phyloP scores from a whole-genome alignment of 2,888 invertebrate species.

The Rambutsinella grinnellia region DNA sequence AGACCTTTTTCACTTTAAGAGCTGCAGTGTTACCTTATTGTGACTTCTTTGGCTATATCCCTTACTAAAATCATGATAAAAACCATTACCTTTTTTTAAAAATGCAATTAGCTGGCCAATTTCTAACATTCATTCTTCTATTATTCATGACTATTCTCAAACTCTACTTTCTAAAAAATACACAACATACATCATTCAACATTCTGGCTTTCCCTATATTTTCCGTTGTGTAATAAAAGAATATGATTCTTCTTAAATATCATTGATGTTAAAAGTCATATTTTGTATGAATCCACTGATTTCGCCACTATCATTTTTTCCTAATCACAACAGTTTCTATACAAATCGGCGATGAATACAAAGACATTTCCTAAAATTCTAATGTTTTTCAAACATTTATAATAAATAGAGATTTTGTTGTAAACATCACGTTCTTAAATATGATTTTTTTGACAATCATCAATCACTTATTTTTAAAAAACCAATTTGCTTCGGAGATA shows the following conservation, averaged over 20 bases:
- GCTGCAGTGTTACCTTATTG: conserved; percentile 26
- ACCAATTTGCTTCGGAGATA: too few species aligned
- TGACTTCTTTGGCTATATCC: conserved; percentile 47
- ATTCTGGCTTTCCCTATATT: too few species aligned
- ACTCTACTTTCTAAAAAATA: too few species aligned
- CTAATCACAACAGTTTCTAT: background rate
- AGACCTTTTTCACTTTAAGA: background rate
- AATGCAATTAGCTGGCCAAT: background rate
- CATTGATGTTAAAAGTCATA: too few species aligned
- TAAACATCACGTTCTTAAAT: conserved; percentile 16
- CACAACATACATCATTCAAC: too few species aligned
- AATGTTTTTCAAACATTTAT: conserved; percentile 22
- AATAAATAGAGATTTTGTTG: conserved; percentile 2
- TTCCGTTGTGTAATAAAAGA: too few species aligned
- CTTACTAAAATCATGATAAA: background rate
- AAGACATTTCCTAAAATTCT: conserved; percentile 38
- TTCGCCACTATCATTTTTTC: background rate
- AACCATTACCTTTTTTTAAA: background rate
- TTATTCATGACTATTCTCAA: too few species aligned
- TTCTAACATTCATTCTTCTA: background rate
- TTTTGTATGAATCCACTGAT: background rate
- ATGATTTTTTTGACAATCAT: background rate
- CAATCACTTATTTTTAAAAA: too few species aligned
- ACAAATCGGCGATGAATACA: background rate
- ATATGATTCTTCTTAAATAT: too few species aligned